Percentiles rank a stretch among this genome's conserved stretches.
Evolutionary conservation across 2,888 invertebrate genomes (phyloP).

Genomic region (Xanthia togata): DNA sequence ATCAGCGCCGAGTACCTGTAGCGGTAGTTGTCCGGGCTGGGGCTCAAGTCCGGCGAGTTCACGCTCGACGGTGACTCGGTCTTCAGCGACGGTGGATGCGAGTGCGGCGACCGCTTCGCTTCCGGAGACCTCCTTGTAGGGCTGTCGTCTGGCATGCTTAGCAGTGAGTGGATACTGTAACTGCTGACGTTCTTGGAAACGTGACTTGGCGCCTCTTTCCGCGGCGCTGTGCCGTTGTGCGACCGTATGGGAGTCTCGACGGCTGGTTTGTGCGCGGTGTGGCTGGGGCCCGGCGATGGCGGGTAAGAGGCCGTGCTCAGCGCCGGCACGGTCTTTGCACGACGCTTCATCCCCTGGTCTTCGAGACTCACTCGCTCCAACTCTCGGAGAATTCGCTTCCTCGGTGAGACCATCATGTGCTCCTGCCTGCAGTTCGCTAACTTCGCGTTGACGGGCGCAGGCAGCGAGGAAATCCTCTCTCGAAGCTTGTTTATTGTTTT

Average conservation of each 20-base stretch:
- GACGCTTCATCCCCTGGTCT: slow-evolving; percentile 92
- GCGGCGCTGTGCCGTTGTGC: slow-evolving; percentile 77
- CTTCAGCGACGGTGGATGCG: slow-evolving; percentile 81
- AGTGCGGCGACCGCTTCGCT: slow-evolving; percentile 84
- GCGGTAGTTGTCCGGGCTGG: slow-evolving; percentile 85
- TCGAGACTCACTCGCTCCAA: slow-evolving; percentile 94
- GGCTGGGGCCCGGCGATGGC: slow-evolving; percentile 76
- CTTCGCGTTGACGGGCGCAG: slow-evolving; percentile 85
- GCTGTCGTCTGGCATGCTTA: slow-evolving; percentile 91
- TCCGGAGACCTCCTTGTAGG: slow-evolving; percentile 82
- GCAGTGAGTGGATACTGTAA: slow-evolving; percentile 96
- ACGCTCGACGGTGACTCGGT: slow-evolving; percentile 85
- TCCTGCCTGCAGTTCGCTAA: slow-evolving; percentile 86
- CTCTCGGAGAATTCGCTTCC: slow-evolving; percentile 95
- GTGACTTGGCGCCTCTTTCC: slow-evolving; percentile 74
- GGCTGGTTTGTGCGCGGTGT: slow-evolving; percentile 69
- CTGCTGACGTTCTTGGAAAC: slow-evolving; percentile 91
- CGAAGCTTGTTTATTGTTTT: slow-evolving; percentile 81
- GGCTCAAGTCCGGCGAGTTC: slow-evolving; percentile 85
- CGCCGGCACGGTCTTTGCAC: slow-evolving; percentile 87
- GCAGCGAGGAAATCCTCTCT: slow-evolving; percentile 82
- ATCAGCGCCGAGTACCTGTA: slow-evolving; percentile 82
- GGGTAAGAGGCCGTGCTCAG: slow-evolving; percentile 83
- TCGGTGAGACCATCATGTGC: slow-evolving; percentile 93
- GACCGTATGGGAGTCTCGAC: slow-evolving; percentile 70